Evolutionary conservation across 2,888 invertebrate species (phyloP), one percentile per base, ranked within the genome.

Genomic region (Platynereis dumerilii): DNA sequence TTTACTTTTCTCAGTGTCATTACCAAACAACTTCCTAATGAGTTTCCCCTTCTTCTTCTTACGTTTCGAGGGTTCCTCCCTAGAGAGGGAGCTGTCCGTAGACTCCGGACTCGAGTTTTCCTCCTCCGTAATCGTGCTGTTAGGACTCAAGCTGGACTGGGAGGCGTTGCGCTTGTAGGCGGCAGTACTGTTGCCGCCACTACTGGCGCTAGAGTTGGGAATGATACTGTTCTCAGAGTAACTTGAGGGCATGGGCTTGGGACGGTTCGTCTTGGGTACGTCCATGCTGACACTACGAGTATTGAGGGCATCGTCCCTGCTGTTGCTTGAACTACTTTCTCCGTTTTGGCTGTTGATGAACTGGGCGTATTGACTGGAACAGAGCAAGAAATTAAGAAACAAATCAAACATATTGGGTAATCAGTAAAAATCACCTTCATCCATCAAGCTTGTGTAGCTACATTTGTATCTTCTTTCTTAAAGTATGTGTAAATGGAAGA

Each of bases 51-150:
- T 61, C 24, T 60, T 60, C 34, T 53, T 59, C 60, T 52, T 61
- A 17, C 54, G 52, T 22, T 53, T 52, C 15, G 39, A 39, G 20
- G 52, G 24, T 5, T 52, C 17, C 12, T 55, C 61, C 10, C 42
- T n/a, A 20, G 55, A 12, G 29, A 20, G 22, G n/a, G 61, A 53
- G 5, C 61, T 52, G 39, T 61, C 61, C 15, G 55, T 54, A 3
- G 61, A 61, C 44, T 61, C 61, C 3, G 55, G 61, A 5, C 52
- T 52, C 39, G 61, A 61, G 61, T 61, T 61, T 20, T 61, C 55
- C 12, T 61, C 61, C 24, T 55, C 55, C 5, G 28, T 20, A 26
- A 61, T 15, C 26, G 54, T 42, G 2, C 20, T 27, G 39, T 22
- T 48, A n/a, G 48, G 48, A 48, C 22, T 22, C 48, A 48, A n/a